phyloP scores from a whole-genome alignment of 2,888 invertebrate species.

The Poecilus cupreus region DNA sequence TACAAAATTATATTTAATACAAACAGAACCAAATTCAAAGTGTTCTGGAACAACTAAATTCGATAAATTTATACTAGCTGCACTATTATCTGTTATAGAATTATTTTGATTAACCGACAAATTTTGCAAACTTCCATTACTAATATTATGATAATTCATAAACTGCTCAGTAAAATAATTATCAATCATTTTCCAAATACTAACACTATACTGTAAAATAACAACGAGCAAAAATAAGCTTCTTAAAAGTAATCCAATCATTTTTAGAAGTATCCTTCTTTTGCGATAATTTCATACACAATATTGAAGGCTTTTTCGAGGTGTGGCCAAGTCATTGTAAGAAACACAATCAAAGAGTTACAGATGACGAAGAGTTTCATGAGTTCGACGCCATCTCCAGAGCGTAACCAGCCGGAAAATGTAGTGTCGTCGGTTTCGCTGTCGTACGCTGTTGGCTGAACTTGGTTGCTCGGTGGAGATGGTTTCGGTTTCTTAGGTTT shows the following conservation, averaged over 20 bases:
- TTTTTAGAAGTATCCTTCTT: slow-evolving; percentile 64
- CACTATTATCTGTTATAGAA: background rate
- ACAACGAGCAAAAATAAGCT: slow-evolving; percentile 79
- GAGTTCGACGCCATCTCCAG: slow-evolving; percentile 82
- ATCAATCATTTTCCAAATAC: slow-evolving; percentile 83
- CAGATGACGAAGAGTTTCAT: slow-evolving; percentile 88
- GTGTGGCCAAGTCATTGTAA: slow-evolving; percentile 85
- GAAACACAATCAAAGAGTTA: slow-evolving; percentile 82
- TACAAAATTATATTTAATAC: background rate
- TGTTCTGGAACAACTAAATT: background rate
- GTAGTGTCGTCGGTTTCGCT: slow-evolving; percentile 67
- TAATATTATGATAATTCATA: slow-evolving; percentile 72
- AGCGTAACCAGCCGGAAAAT: slow-evolving; percentile 71
- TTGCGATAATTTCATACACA: slow-evolving; percentile 70
- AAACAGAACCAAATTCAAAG: background rate
- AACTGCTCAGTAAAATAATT: slow-evolving; percentile 85
- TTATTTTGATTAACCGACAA: background rate
- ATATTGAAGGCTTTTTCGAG: slow-evolving; percentile 77
- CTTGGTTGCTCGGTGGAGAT: background rate
- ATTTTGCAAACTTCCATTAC: background rate
- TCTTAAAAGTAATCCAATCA: background rate
- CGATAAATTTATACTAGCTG: background rate
- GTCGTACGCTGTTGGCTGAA: slow-evolving; percentile 58
- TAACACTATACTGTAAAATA: slow-evolving; percentile 83
- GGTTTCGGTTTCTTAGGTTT: slow-evolving; percentile 28